Evolutionary conservation across 2,888 invertebrate genomes (phyloP).

Genomic region (Meteorus colon): DNA sequence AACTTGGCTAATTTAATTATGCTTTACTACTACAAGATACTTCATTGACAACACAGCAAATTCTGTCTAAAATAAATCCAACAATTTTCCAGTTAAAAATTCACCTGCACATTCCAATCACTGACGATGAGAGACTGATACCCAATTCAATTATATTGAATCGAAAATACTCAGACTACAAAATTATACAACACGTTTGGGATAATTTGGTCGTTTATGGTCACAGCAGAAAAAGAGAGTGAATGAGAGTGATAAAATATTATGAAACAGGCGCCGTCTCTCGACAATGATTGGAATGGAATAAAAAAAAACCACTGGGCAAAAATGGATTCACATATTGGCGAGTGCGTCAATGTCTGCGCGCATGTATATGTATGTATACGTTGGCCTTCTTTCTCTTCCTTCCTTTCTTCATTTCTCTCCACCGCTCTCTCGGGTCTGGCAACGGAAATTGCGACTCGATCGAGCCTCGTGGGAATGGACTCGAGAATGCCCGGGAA

Average conservation of each 20-base stretch:
- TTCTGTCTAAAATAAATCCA: too few relatives aligned
- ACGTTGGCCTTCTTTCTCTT: slow-evolving; percentile 19
- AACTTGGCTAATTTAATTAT: too few relatives aligned
- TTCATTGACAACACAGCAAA: too few relatives aligned
- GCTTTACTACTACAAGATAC: too few relatives aligned
- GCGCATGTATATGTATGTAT: slow-evolving; percentile 14
- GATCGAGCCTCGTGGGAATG: slow-evolving; percentile 33
- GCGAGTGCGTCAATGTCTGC: neutral
- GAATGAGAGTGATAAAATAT: neutral
- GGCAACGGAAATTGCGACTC: slow-evolving; percentile 39
- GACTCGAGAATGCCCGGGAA: slow-evolving; percentile 12
- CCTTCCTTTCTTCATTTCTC: neutral
- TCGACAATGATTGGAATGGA: neutral
- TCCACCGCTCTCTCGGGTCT: slow-evolving; percentile 20
- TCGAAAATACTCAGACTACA: neutral
- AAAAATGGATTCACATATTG: neutral
- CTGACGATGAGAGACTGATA: too few relatives aligned
- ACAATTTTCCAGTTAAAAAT: too few relatives aligned
- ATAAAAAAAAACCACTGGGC: neutral
- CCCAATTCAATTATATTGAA: neutral
- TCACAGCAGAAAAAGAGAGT: neutral
- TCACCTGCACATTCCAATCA: too few relatives aligned
- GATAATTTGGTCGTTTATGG: neutral
- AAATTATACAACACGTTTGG: neutral
- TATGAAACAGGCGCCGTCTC: slow-evolving; percentile 4